Evolutionary conservation across 2,113 vertebrate species (phyloP).

Genomic region (Tragelaphus buxtoni): DNA sequence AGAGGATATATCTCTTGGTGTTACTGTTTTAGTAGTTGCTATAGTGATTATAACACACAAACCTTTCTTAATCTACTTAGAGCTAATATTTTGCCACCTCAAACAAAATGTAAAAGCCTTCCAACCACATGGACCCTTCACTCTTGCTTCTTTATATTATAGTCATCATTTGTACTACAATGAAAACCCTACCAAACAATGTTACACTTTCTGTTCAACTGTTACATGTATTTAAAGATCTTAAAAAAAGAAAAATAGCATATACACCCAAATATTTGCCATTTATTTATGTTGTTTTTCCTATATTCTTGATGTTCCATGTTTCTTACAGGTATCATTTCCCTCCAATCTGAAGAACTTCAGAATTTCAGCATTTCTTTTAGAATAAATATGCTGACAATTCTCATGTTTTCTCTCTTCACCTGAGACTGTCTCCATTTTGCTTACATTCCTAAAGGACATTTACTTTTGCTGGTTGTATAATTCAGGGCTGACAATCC

Average conservation of each 20-base stretch:
- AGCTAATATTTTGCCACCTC: not conserved
- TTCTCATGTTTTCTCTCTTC: not conserved
- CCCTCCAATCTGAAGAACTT: not conserved
- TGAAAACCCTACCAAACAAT: not conserved
- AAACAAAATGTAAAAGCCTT: not conserved
- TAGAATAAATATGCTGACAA: not conserved
- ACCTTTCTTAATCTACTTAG: not conserved
- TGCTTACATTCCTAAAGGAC: not conserved
- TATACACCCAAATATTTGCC: not conserved
- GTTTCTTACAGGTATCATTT: not conserved
- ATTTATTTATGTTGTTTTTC: not conserved
- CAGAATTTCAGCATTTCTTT: not conserved
- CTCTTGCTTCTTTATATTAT: not conserved
- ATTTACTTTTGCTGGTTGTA: not conserved
- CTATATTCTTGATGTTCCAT: not conserved
- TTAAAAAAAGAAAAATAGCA: not conserved
- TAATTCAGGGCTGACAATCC: not conserved
- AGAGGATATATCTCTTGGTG: not conserved
- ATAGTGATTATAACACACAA: not conserved
- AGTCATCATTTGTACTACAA: not conserved
- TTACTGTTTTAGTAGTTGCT: not conserved
- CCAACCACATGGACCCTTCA: not conserved
- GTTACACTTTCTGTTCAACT: not conserved
- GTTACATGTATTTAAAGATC: not conserved
- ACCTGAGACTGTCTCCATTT: not conserved